A percentile compares a stretch with the other conserved stretches of the same genome.
Conservation (phyloP, 2,888 invertebrate species). For the Nomada fabriciana region DNA sequence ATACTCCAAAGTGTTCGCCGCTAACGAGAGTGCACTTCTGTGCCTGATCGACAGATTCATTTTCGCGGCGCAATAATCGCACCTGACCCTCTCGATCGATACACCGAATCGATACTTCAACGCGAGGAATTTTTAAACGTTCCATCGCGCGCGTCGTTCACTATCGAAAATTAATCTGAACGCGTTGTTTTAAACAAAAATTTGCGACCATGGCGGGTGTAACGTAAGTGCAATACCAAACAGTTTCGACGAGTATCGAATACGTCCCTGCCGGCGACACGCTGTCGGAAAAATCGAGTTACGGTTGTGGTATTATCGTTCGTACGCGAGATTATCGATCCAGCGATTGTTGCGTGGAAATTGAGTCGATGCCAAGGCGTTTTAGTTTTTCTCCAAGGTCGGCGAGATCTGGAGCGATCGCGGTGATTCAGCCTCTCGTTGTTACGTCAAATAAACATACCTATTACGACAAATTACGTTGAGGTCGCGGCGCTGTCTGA, state of each 20-base stretch:
- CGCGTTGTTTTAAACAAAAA: neutral
- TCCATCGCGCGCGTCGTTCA: too few species aligned
- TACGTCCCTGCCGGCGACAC: neutral
- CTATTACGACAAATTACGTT: conserved; percentile 63
- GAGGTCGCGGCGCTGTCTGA: conserved; percentile 46
- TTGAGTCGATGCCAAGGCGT: conserved; percentile 1
- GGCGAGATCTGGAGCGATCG: conserved; percentile 59
- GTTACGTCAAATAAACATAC: conserved; percentile 56
- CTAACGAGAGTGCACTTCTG: too few species aligned
- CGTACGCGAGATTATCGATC: conserved; percentile 35
- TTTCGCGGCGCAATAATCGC: conserved; percentile 9
- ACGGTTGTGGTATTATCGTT: neutral
- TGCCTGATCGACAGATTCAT: too few species aligned
- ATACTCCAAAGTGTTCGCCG: conserved; percentile 26
- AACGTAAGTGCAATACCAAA: neutral
- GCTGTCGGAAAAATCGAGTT: neutral
- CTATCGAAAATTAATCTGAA: too few species aligned
- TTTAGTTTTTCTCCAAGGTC: conserved; percentile 57
- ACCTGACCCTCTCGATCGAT: neutral
- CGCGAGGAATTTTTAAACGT: too few species aligned
- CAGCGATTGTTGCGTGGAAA: neutral
- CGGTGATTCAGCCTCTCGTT: conserved; percentile 56
- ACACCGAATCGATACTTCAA: neutral
- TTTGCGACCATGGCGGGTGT: neutral
- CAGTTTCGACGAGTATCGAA: neutral